A percentile compares a stretch with the other conserved stretches of the same genome.
These are phyloP conservation scores for Lasioglossum figueresi DNA, from an alignment of 2,888 invertebrate species.

Conservation along the genomic window DNA sequence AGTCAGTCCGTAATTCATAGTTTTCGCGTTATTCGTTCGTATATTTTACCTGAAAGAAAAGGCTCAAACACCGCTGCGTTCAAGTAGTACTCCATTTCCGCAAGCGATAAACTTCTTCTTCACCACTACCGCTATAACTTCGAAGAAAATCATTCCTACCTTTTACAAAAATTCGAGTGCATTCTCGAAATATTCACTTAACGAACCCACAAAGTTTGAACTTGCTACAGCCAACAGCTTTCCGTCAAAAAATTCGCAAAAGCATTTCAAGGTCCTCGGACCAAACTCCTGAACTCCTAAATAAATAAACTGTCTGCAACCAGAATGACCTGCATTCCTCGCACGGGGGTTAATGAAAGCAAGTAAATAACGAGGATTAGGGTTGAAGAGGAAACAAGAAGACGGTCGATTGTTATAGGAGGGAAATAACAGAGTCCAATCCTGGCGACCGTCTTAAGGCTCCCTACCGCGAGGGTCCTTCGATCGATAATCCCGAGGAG, in stretches of 20 bases:
- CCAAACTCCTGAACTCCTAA: not conserved
- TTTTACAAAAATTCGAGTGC: not conserved
- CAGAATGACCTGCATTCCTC: not conserved
- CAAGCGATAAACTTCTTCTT: not conserved
- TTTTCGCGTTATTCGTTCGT: not conserved
- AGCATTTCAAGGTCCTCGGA: not conserved
- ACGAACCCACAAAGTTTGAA: not conserved
- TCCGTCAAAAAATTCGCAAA: not conserved
- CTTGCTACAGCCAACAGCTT: not conserved
- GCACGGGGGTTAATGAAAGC: not conserved
- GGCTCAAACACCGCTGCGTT: not conserved
- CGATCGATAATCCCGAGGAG: slow-evolving; percentile 67
- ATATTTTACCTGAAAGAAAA: not conserved
- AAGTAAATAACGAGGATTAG: slow-evolving; percentile 7
- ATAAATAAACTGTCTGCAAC: not conserved
- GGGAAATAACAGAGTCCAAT: slow-evolving; percentile 46
- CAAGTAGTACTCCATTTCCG: not conserved
- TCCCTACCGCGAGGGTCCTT: slow-evolving; percentile 66
- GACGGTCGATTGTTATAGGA: slow-evolving; percentile 8
- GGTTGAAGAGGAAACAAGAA: not conserved
- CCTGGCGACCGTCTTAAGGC: slow-evolving; percentile 38
- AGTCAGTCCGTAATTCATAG: not conserved
- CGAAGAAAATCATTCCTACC: not conserved
- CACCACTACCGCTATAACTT: not conserved
- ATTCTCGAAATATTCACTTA: not conserved